Evolutionary conservation across 2,113 vertebrate genomes (phyloP).

Genomic region (Jacana jacana): DNA sequence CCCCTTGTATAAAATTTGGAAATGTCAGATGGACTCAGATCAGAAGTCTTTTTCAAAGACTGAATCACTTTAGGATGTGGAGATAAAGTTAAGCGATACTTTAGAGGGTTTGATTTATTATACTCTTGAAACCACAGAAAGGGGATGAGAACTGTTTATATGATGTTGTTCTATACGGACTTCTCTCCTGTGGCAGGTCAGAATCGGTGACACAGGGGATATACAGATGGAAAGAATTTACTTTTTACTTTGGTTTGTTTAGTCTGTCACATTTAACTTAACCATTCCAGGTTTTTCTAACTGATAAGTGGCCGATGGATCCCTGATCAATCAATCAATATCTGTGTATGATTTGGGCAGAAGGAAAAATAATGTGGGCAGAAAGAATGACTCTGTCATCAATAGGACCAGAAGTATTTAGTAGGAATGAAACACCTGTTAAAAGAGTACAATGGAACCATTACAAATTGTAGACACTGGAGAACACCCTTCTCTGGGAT

Average conservation of each 20-base stretch:
- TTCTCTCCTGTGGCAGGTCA: not conserved
- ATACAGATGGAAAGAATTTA: not conserved
- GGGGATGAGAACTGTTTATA: not conserved
- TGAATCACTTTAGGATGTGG: conserved; percentile 49
- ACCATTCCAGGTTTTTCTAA: not conserved
- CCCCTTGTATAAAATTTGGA: conserved; percentile 2
- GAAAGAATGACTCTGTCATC: not conserved
- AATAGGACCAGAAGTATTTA: not conserved
- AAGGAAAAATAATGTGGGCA: not conserved
- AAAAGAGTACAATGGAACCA: not conserved
- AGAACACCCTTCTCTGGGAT: conserved; percentile 2
- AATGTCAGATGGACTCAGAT: conserved; percentile 18
- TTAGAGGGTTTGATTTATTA: conserved; percentile 50
- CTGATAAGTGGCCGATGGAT: not conserved
- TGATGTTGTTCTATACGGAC: not conserved
- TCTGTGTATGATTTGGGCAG: not conserved
- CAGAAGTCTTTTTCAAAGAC: not conserved
- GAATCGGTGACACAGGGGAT: not conserved
- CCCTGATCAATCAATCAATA: not conserved
- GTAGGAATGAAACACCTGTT: conserved; percentile 39
- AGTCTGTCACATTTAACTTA: not conserved
- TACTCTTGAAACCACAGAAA: conserved; percentile 31
- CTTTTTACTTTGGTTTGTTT: not conserved
- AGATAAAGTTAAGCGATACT: conserved; percentile 42
- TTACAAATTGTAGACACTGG: not conserved